Evolutionary conservation across 2,888 invertebrate species (phyloP), one percentile per base, ranked within the genome.

Genomic region (Tricholauxania praeusta): DNA sequence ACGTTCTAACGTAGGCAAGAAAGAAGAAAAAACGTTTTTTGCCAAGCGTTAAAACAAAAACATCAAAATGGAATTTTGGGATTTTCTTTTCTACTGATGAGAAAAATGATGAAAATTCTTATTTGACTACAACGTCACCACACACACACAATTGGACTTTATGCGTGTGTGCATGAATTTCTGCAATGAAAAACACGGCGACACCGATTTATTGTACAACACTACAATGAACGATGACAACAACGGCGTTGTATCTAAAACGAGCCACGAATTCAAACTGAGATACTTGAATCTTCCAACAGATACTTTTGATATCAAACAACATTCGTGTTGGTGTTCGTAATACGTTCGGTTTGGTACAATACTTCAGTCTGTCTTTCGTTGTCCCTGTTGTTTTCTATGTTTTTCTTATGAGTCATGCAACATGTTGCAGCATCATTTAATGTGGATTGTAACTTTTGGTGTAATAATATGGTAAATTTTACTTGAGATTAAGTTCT

Each of bases 221-320:
- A 14, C 28, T 28, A 12, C 28, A 17, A n/a, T 22, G 14, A 22
- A 12, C 22, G 15, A 39, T 59, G 59, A n/a, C 52, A 57, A 48
- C 57, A 32, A 57, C 59, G 66, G 64, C 74, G 78, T 78, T 79
- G 76, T 77, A 78, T 77, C 77, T 75, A 77, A 78, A 77, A 78
- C 79, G 79, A 78, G 78, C 77, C 77, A 79, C 80, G 78, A 78
- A 78, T 78, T 78, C 78, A 73, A 82, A 82, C 81, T 81, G 77
- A 81, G 79, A 79, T 79, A 79, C 77, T 77, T 69, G 79, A 75
- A 78, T 77, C 79, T 78, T 74, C 77, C 69, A 76, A 74, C 78
- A 76, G 77, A 76, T 75, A 79, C 77, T 77, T 79, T 73, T 76
- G 70, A 70, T 70, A 70, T 60, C 70, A 70, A 53, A 62, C 62